Base-by-base conservation (phyloP, 1,140 invertebrate genomes). In the Brachionus manjavacas region DNA sequence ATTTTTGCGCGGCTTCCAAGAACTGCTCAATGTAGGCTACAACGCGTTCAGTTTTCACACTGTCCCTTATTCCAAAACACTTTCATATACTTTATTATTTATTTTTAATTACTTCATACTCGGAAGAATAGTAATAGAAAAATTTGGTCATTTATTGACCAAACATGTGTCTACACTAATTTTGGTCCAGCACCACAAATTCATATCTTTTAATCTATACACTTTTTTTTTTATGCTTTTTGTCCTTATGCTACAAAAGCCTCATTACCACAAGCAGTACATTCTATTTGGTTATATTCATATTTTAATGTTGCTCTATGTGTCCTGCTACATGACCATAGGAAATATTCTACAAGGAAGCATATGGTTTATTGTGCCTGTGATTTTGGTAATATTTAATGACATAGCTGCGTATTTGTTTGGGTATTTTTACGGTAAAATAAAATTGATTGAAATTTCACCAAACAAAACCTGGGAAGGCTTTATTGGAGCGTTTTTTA, bases 331-430 rank as follows among this genome's bases (percentile, higher is more conserved):
- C 90, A 93, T 99, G 86, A 96, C 99, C 87, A 96, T 99, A 86
- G 94, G 97, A 90, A 99, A 98, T 89, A 95, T 99, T 86, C 98
- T 99, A 90, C 94, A 98, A 92, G 97, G 96, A 80, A 90, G 95
- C 70, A 93, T 95, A 87, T 95, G 94, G 97, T 68, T 76, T 31
- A 49, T 99, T 87, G 94, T 99, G 83, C 96, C 97, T 14, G 95
- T 99, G 0, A 96, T 95, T 12, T 97, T 98, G 94, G 98, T 99
- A 85, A 95, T 99, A 43, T 95, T 95, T 89, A 99, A 99, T 91
- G 98, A 99, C 91, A 96, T 99, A 64, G 98, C 98, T 95, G 97
- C 97, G 0, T 99, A 99, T 89, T 93, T 99, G 87, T 99, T 98
- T 92, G 98, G 98, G 35, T 98, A 98, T 91, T 97, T 99, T 92